Conservation (phyloP, 2,797 vertebrate species). For the Platalea minor region DNA sequence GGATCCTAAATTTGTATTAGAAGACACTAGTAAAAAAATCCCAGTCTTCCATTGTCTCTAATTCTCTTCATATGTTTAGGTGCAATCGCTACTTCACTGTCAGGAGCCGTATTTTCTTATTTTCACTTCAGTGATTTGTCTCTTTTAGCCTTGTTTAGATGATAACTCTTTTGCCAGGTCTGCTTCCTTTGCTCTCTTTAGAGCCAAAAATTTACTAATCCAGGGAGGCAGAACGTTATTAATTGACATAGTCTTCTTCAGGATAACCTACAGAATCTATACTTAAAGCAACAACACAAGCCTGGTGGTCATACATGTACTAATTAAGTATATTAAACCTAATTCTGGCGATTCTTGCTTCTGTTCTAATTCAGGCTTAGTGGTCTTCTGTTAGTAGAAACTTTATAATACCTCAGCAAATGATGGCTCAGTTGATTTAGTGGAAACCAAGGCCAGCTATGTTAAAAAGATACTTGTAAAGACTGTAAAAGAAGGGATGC, state of each 20-base stretch:
- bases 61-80: neutral
- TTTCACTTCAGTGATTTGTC: neutral
- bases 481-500: neutral
- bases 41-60: neutral
- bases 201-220: neutral
- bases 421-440: neutral
- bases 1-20: neutral
- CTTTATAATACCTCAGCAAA: neutral
- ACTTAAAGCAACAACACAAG: neutral
- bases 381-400: neutral
- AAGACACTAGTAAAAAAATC: neutral
- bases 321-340: neutral
- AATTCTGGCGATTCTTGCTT: neutral
- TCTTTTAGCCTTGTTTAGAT: neutral
- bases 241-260: neutral
- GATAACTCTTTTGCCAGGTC: neutral
- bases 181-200: neutral
- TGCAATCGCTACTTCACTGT: neutral
- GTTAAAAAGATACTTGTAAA: conserved; percentile 7
- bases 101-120: neutral
- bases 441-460: neutral
- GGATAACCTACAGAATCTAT: neutral
- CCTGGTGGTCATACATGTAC: neutral
- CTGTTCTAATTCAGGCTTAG: neutral
- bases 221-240: neutral